Conservation (phyloP, 2,888 invertebrate genomes). For the Melanophora roralis region DNA sequence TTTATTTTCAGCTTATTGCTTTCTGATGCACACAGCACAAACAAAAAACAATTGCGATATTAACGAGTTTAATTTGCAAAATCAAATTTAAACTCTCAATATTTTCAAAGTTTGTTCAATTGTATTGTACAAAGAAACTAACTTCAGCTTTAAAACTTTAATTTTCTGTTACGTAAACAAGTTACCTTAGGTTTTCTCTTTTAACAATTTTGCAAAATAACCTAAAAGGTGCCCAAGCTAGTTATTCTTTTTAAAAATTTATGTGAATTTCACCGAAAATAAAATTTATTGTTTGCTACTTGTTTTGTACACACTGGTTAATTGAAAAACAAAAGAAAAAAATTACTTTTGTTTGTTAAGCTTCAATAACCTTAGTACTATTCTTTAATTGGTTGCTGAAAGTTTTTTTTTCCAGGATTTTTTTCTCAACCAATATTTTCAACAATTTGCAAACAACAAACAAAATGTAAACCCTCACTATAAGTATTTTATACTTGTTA, state of each 20-base stretch:
- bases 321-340: conserved; percentile 59
- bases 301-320: conserved; percentile 76
- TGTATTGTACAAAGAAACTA: conserved; percentile 65
- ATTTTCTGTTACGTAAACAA: conserved; percentile 58
- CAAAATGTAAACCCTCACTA: conserved; percentile 72
- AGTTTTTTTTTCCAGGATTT: conserved; percentile 37
- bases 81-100: conserved; percentile 54
- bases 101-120: conserved; percentile 7
- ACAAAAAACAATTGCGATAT: conserved; percentile 58
- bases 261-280: conserved; percentile 71
- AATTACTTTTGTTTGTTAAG: conserved; percentile 37
- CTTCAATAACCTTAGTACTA: conserved; percentile 74
- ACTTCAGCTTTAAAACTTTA: conserved; percentile 67
- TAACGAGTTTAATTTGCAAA: conserved; percentile 57
- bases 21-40: conserved; percentile 6
- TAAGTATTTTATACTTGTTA: conserved; percentile 48
- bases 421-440: conserved; percentile 61
- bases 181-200: conserved; percentile 44
- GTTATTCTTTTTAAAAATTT: conserved; percentile 64
- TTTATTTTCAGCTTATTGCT: conserved; percentile 72
- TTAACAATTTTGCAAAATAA: conserved; percentile 9
- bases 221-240: conserved; percentile 63
- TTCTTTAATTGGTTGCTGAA: conserved; percentile 68
- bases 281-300: conserved; percentile 76
- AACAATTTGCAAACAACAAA: conserved; percentile 77